Evolutionary conservation across 2,113 vertebrate species (phyloP).

Genomic region (Platycercus adscitus): DNA sequence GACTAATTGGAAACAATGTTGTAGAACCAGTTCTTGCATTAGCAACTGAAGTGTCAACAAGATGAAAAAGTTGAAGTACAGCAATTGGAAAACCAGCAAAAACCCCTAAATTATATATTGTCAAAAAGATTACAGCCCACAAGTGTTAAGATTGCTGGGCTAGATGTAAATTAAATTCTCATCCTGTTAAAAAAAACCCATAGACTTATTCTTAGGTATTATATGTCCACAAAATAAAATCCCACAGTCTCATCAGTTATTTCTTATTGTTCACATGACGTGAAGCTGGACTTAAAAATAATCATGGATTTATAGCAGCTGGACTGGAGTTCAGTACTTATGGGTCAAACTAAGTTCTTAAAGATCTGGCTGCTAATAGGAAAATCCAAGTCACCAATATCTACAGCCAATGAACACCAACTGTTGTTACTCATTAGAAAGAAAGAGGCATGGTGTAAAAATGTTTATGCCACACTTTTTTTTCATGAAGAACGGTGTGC

Average conservation of each 20-base stretch:
- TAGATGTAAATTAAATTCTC: neutral
- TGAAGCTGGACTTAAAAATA: neutral
- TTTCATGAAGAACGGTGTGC: neutral
- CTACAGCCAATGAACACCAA: neutral
- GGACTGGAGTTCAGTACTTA: neutral
- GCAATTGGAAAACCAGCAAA: neutral
- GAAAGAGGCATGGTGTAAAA: neutral
- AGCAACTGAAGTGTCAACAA: neutral
- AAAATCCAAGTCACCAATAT: neutral
- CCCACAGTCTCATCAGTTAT: neutral
- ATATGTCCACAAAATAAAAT: neutral
- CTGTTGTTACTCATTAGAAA: neutral
- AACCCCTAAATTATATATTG: neutral
- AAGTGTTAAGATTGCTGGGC: neutral
- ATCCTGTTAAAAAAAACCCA: neutral
- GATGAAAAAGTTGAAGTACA: neutral
- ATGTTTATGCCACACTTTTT: neutral
- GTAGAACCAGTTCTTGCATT: neutral
- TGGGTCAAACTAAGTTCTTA: neutral
- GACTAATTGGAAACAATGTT: neutral
- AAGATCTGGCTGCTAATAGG: neutral
- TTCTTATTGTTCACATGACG: neutral
- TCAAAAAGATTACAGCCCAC: neutral
- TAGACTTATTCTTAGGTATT: neutral
- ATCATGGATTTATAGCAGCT: neutral